These are phyloP conservation scores for Eupithecia tripunctaria DNA, from an alignment of 2,888 invertebrate genomes.

Conservation along the genomic window DNA sequence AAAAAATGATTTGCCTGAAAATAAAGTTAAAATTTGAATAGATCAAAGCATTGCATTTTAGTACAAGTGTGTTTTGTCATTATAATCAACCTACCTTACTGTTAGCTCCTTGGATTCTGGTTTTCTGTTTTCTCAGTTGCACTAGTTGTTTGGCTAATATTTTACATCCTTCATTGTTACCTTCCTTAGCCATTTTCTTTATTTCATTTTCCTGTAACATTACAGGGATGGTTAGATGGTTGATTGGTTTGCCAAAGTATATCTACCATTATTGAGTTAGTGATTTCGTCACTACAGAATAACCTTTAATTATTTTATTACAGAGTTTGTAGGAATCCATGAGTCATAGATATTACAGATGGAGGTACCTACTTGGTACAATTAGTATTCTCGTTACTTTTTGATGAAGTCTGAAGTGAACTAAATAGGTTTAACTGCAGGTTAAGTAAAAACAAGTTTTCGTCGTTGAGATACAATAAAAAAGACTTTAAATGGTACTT, in stretches of 20 bases:
- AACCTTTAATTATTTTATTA: neutral
- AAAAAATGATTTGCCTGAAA: too few species aligned
- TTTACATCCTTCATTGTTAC: constrained; percentile 92
- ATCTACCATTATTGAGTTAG: neutral
- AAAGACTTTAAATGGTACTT: neutral
- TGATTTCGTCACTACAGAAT: neutral
- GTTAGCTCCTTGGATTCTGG: constrained; percentile 90
- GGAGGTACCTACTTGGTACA: neutral
- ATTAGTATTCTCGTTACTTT: neutral
- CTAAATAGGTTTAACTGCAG: neutral
- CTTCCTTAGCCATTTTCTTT: constrained; percentile 93
- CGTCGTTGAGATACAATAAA: neutral
- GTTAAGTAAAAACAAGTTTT: neutral
- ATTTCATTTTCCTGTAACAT: constrained; percentile 91
- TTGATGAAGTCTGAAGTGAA: neutral
- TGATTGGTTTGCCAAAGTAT: neutral
- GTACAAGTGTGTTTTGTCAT: neutral
- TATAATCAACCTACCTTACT: constrained; percentile 85
- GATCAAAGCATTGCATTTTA: neutral
- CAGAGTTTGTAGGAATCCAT: neutral
- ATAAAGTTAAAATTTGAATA: too few species aligned
- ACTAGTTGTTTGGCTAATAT: constrained; percentile 95
- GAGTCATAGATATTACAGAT: neutral
- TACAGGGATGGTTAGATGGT: neutral
- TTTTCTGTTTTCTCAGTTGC: constrained; percentile 94